Evolutionary conservation across 2,797 vertebrate species (phyloP).

Genomic region (Oreochromis mossambicus): DNA sequence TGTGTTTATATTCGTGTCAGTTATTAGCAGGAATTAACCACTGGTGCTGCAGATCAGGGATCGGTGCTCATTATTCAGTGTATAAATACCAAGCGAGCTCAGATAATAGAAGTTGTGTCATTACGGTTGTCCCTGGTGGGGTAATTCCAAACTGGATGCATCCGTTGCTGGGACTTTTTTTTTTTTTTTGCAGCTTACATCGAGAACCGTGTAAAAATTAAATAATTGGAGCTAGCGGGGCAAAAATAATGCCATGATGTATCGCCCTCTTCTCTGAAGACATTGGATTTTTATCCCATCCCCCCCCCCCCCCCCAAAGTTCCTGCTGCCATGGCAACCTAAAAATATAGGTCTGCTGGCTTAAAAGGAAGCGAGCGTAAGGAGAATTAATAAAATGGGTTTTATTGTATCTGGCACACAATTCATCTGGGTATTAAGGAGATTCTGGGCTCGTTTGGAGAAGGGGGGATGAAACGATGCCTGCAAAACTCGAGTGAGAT

Average conservation of each 20-base stretch:
- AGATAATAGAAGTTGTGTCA: slow-evolving; percentile 23
- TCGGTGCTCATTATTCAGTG: slow-evolving; percentile 28
- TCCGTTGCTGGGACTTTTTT: slow-evolving; percentile 1
- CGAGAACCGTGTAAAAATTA: slow-evolving; percentile 1
- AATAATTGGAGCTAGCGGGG: slow-evolving; percentile 1
- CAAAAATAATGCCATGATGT: slow-evolving; percentile 42
- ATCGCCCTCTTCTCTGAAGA: slow-evolving; percentile 31
- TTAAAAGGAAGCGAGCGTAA: slow-evolving; percentile 64
- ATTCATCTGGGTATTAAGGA: slow-evolving; percentile 77
- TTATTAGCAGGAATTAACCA: slow-evolving; percentile 27
- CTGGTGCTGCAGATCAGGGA: slow-evolving; percentile 19
- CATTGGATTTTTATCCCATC: slow-evolving; percentile 1
- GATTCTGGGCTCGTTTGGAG: slow-evolving; percentile 64
- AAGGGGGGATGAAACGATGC: slow-evolving; percentile 32
- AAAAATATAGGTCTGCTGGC: slow-evolving; percentile 76
- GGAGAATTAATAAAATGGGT: slow-evolving; percentile 78
- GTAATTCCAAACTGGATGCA: slow-evolving; percentile 2
- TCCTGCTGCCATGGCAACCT: slow-evolving; percentile 76
- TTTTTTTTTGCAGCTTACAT: slow-evolving; percentile 11
- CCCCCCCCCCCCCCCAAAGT: slow-evolving; percentile 9
- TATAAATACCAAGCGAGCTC: slow-evolving; percentile 15
- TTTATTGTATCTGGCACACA: slow-evolving; percentile 79
- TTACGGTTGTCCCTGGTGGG: neutral
- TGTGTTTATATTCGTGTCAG: slow-evolving; percentile 40
- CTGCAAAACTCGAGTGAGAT: slow-evolving; percentile 41